Conservation (phyloP, 2,113 vertebrate species). For the Spermophilus dauricus region DNA sequence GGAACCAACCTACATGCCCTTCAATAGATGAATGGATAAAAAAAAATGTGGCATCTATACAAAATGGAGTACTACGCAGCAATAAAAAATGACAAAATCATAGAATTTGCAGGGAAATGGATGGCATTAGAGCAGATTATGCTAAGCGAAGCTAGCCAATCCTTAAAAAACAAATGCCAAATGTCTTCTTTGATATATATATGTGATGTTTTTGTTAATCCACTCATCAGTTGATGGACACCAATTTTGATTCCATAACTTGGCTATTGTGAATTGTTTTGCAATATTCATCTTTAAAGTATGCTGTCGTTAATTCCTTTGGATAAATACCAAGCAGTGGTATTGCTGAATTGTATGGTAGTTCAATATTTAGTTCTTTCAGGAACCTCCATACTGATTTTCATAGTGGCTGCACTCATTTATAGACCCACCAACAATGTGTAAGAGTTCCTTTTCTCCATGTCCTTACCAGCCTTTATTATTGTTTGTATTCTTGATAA, state of each 20-base stretch:
- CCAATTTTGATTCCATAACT: not conserved
- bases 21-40: too few species aligned
- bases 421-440: not conserved
- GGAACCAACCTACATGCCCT: too few species aligned
- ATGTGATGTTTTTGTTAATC: not conserved
- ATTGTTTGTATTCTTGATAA: not conserved
- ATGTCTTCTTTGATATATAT: too few species aligned
- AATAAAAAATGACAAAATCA: too few species aligned
- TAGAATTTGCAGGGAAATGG: too few species aligned
- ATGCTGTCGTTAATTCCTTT: not conserved
- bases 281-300: not conserved
- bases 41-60: too few species aligned
- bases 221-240: not conserved
- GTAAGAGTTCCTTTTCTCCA: not conserved
- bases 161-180: too few species aligned
- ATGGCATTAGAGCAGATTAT: too few species aligned
- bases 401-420: not conserved
- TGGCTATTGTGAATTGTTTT: not conserved
- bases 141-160: too few species aligned
- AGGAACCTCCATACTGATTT: not conserved
- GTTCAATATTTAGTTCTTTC: not conserved
- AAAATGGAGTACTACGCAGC: too few species aligned
- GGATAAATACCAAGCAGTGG: too few species aligned
- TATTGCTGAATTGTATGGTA: too few species aligned
- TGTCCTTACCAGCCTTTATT: not conserved